Evolutionary conservation across 2,888 invertebrate species (phyloP), one percentile per base, ranked within the genome.

Genomic region (Metopia argyrocephala): DNA sequence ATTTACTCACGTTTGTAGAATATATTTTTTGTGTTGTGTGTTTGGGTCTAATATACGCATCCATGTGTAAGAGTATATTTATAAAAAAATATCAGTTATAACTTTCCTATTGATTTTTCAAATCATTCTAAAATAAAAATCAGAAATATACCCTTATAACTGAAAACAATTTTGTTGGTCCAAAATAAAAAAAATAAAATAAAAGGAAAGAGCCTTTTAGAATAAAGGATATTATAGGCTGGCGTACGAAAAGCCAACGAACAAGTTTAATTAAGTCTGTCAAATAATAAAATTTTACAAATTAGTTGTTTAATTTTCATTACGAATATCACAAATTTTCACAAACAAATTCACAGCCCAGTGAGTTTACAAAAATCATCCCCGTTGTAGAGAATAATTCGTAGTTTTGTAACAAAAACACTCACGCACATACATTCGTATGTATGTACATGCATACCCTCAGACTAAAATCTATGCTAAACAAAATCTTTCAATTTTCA

Each of bases 221-320:
- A 38, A 38, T 4, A 3, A 38, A 38, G 15, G 15, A 38, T 38
- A 3, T 9, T 3, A 38, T 12, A 4, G 38, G 38, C 38, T 3
- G 15, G 15, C 27, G 28, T 25, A 38, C 59, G 20, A 59, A 50
- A 5, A 45, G 21, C 38, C n/a, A 59, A 5, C 25, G 50, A 28
- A 45, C 52, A 78, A 78, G 65, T 78, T 65, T 71, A 71, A 78
- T 78, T 78, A 78, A 71, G 71, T 78, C 70, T 71, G 52, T 54
- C 52, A 66, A 71, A 78, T 76, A 76, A 69, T 71, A 78, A 71
- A 78, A 66, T 66, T 78, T 78, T 46, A 71, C 65, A 71, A 71
- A 78, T 78, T 71, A 78, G 70, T 78, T 78, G 76, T 71, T 71
- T 78, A 66, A 78, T 71, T 78, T 78, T 78, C 76, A 78, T 78